Evolutionary conservation across 30 jellyfish, hydroid and myxozoan genomes (phyloP).

Genomic region (Turritopsis rubra): DNA sequence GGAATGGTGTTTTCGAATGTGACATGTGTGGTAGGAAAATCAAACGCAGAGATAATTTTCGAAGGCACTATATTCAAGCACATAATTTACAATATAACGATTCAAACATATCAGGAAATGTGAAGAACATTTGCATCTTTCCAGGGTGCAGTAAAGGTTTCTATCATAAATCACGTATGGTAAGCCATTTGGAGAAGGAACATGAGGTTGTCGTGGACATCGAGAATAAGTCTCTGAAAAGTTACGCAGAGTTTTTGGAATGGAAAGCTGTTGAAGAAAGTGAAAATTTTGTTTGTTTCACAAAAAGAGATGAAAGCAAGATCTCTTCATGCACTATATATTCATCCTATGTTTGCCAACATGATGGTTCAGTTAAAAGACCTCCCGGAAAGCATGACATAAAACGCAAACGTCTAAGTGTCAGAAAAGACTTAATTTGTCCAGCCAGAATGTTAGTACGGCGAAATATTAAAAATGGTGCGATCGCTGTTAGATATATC

Average conservation of each 20-base stretch:
- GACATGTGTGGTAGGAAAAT: constrained; percentile 12
- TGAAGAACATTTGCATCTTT: constrained; percentile 9
- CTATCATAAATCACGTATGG: constrained; percentile 21
- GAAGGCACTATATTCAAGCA: constrained; percentile 9
- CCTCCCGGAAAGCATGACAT: not conserved
- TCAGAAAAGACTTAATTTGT: constrained; percentile 1
- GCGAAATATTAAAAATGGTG: not conserved
- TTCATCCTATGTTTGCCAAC: constrained; percentile 17
- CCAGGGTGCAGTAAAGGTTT: constrained; percentile 13
- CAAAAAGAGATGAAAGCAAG: constrained; percentile 1
- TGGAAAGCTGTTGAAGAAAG: constrained; percentile 25
- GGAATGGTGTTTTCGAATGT: constrained; percentile 7
- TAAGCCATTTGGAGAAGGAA: not conserved
- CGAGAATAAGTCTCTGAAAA: not conserved
- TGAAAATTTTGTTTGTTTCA: constrained; percentile 13
- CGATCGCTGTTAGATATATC: not conserved
- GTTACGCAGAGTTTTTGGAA: constrained; percentile 6
- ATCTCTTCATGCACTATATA: not conserved
- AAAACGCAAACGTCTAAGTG: not conserved
- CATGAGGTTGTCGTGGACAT: not conserved
- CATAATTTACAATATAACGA: not conserved
- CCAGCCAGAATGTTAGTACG: constrained; percentile 24
- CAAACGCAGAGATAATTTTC: constrained; percentile 7
- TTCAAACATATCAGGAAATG: not conserved
- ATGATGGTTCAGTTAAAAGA: constrained; percentile 7